Evolutionary conservation across 2,113 vertebrate species (phyloP).

Genomic region (Puma concolor): DNA sequence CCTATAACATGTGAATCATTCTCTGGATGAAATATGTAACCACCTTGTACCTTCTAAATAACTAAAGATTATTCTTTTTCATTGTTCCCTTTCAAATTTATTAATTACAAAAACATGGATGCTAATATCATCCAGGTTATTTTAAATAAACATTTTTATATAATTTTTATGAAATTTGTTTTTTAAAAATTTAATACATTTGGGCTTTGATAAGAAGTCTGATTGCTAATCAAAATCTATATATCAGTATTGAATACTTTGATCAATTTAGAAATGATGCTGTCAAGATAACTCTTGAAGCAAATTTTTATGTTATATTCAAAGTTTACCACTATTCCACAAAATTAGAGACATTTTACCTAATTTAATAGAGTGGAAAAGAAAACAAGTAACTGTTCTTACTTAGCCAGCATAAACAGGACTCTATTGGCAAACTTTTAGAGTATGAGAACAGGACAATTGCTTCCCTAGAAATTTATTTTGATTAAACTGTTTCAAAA

Average conservation of each 20-base stretch:
- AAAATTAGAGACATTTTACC: background rate
- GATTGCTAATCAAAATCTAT: conserved; percentile 18
- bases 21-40: background rate
- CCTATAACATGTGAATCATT: background rate
- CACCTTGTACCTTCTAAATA: background rate
- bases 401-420: conserved; percentile 60
- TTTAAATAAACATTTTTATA: background rate
- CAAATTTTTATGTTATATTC: background rate
- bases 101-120: background rate
- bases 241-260: conserved; percentile 30
- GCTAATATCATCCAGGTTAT: background rate
- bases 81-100: background rate
- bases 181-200: background rate
- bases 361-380: conserved; percentile 16
- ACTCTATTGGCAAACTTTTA: conserved; percentile 62
- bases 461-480: conserved; percentile 63
- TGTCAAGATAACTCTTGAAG: background rate
- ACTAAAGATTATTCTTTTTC: background rate
- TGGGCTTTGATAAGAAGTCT: background rate
- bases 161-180: background rate
- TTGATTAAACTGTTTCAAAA: conserved; percentile 58
- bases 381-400: conserved; percentile 56
- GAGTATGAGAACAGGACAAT: conserved; percentile 57
- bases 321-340: background rate
- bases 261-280: background rate